Conservation (phyloP, 2,797 vertebrate species). For the Xenops minutus region DNA sequence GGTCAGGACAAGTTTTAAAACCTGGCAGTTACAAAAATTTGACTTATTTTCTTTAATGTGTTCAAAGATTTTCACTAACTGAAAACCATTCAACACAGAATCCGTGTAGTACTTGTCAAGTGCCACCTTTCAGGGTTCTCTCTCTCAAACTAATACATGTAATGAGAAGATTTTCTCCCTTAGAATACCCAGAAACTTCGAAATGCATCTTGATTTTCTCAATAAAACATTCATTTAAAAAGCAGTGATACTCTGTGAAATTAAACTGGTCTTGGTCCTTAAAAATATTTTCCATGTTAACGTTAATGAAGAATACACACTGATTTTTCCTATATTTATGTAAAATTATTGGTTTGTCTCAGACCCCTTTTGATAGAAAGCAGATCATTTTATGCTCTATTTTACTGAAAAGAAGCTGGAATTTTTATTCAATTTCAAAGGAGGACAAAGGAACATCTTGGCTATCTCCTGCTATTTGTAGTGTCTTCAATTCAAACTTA, state of each 20-base stretch:
- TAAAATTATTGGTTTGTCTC: not conserved
- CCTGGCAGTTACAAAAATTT: not conserved
- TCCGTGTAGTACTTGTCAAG: not conserved
- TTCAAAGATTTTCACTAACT: not conserved
- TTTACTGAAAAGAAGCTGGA: not conserved
- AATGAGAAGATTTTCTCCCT: not conserved
- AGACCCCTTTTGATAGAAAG: not conserved
- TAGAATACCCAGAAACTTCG: not conserved
- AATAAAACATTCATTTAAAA: not conserved
- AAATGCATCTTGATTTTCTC: not conserved
- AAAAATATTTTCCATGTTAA: not conserved
- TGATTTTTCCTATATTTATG: not conserved
- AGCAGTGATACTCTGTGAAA: not conserved
- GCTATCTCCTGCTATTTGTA: not conserved
- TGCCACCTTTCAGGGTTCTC: not conserved
- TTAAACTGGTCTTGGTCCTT: not conserved
- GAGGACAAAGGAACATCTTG: not conserved
- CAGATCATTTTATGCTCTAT: not conserved
- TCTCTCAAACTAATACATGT: not conserved
- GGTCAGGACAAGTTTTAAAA: not conserved
- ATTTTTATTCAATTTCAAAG: not conserved
- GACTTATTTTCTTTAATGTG: fast-evolving
- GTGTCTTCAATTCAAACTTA: not conserved
- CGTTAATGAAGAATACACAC: not conserved
- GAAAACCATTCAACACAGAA: not conserved